Conservation (phyloP, 2,797 vertebrate genomes). For the Cacajao melanocephalus region DNA sequence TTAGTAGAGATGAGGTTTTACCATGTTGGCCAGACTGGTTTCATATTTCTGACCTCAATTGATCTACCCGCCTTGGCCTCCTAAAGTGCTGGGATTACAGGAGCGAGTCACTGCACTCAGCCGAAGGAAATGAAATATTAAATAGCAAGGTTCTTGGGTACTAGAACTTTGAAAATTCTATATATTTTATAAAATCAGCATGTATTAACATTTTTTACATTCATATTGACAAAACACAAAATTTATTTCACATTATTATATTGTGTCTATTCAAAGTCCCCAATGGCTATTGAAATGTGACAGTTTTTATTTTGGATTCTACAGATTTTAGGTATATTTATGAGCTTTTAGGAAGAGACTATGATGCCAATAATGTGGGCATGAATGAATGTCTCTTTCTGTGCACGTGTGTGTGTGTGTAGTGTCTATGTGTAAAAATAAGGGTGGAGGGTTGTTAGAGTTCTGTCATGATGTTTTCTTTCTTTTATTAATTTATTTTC, state of each 20-base stretch:
- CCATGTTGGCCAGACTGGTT: background rate
- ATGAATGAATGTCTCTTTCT: background rate
- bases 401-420: background rate
- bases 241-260: background rate
- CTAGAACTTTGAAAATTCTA: background rate
- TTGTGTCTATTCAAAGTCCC: background rate
- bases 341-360: background rate
- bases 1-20: background rate
- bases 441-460: background rate
- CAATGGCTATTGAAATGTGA: background rate
- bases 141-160: background rate
- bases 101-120: too few species aligned
- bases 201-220: background rate
- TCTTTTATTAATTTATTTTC: background rate
- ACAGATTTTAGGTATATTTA: background rate
- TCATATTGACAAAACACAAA: background rate
- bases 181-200: background rate
- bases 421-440: background rate
- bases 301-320: background rate
- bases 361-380: background rate
- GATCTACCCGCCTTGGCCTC: background rate
- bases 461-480: background rate
- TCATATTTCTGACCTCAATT: background rate
- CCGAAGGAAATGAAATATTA: background rate
- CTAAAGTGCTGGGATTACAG: background rate